Evolutionary conservation across 1,140 invertebrate genomes (phyloP).

Genomic region (Drosophila parvula): DNA sequence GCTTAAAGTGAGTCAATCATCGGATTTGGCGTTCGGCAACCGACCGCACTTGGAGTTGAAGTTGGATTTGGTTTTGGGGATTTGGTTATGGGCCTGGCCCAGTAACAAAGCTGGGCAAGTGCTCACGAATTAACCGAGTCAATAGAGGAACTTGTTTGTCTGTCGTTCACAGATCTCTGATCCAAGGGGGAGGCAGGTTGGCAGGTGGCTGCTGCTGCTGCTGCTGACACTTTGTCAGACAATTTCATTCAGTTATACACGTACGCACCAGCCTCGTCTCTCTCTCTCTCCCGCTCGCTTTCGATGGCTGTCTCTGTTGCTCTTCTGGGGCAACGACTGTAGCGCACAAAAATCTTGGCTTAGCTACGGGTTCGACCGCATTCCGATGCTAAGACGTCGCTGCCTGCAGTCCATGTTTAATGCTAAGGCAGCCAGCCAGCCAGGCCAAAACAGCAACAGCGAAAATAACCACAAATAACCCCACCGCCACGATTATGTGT

Average conservation of each 20-base stretch:
- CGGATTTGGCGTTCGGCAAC: conserved; percentile 23
- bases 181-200: conserved; percentile 7
- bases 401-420: conserved; percentile 55
- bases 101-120: conserved; percentile 47
- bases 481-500: conserved; percentile 34
- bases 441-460: conserved; percentile 17
- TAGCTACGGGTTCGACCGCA: conserved; percentile 76
- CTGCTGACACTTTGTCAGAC: conserved; percentile 39
- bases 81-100: conserved; percentile 30
- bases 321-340: conserved; percentile 14
- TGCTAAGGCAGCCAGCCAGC: conserved; percentile 16
- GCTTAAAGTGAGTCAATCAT: conserved; percentile 41
- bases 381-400: conserved; percentile 77
- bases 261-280: conserved; percentile 27
- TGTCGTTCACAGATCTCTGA: neutral
- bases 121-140: conserved; percentile 47
- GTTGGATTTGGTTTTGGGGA: conserved; percentile 7
- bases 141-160: conserved; percentile 43
- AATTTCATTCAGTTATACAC: conserved; percentile 52
- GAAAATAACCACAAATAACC: conserved; percentile 34
- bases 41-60: neutral
- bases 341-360: conserved; percentile 61
- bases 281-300: conserved; percentile 4
- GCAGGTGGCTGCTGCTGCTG: conserved; percentile 1
- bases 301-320: conserved; percentile 4